Conservation (phyloP, 2,797 vertebrate species). For the Sus cebifrons region DNA sequence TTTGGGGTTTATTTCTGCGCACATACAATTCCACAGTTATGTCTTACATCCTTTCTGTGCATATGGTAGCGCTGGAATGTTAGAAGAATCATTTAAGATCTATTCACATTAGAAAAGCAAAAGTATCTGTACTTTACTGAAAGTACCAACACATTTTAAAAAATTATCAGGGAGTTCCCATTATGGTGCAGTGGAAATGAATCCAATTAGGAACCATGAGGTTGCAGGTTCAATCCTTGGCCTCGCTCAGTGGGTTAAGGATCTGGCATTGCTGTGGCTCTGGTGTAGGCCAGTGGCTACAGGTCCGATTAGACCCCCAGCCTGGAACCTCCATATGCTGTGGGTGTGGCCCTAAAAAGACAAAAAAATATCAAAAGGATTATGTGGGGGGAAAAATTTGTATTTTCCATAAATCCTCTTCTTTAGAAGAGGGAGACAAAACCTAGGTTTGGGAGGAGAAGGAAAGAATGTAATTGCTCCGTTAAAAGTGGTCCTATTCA, state of each 20-base stretch:
- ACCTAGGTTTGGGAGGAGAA: not conserved
- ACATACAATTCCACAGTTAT: not conserved
- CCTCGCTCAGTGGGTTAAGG: no score
- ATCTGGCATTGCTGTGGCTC: no score
- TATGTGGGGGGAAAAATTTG: not conserved
- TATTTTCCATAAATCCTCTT: not conserved
- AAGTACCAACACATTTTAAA: not conserved
- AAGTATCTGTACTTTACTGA: not conserved
- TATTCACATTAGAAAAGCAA: conserved; percentile 59
- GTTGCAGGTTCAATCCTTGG: no score
- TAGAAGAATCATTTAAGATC: conserved; percentile 52
- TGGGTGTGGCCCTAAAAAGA: no score
- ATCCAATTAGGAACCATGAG: no score
- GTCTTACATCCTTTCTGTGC: not conserved
- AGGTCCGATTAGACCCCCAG: no score
- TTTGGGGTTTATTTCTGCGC: conserved; percentile 62
- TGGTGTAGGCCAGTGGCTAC: no score
- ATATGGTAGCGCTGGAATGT: conserved; percentile 8
- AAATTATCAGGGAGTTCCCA: no score
- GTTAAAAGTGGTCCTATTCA: not conserved
- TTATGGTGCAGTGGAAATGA: no score
- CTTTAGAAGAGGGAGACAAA: not conserved
- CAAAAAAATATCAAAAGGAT: not conserved
- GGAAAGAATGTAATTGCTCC: not conserved
- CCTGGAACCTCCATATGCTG: no score